Base-by-base conservation (phyloP, 2,797 vertebrate species). In the Oophaga sylvatica region DNA sequence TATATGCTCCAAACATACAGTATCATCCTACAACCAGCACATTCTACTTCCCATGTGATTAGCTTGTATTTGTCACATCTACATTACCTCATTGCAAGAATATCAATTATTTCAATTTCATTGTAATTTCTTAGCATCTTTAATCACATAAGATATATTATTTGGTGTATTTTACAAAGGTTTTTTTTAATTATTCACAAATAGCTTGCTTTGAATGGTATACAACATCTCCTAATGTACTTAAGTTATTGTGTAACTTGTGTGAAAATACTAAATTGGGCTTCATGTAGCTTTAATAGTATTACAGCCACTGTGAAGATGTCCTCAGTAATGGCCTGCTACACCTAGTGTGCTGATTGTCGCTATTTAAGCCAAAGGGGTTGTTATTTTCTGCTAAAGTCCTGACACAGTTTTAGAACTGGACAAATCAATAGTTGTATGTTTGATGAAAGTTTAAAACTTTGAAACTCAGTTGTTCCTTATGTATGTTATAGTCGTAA, bases 301-400 rank as follows among this genome's bases (percentile, higher is more conserved):
- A 71, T 71, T 41, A 71, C 26, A 78, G 53, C 22, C 19, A 31
- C 76, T 29, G 76, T 79, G 76, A 79, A 79, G 31, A 79, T 79
- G 17, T 56, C n/a, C 16, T 59, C 26, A 73, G 71, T 73, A 73
- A 73, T 73, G 71, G 71, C 8, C 71, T 57, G 56, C 3, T 79
- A 59, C 26, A 31, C 56, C 76, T 26, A 59, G 76, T 59, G 76
- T 79, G 76, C 56, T 79, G 76, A 79, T 79, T 79, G 76, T 16
- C 26, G 15, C 26, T 19, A 79, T 79, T 59, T 79, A 59, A 79
- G 76, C n/a, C 41, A 19, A 29, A 79, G 19, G 41, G 35, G 10
- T 19, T 20, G 35, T 73, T 73, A 19, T 79, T 79, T 81, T 63
- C 59, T 81, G 60, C 57, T 31, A 35, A 79, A 26, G 76, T 79